A percentile compares a stretch with the other conserved stretches of the same genome.
phyloP scores from a whole-genome alignment of 2,113 vertebrate genomes.

The Epinephelus cyanopodus region DNA sequence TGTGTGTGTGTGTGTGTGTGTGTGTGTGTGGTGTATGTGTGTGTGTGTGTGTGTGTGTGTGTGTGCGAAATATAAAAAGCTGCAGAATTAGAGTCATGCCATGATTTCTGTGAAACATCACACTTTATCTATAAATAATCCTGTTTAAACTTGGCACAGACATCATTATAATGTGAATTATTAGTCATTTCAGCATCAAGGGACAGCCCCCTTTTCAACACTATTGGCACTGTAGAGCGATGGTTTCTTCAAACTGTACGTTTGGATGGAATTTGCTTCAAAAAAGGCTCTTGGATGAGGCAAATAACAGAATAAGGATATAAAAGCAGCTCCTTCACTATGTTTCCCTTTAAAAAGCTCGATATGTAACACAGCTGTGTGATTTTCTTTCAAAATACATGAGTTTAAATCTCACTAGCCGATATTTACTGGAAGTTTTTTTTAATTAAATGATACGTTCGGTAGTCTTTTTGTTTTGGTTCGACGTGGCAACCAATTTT shows the following conservation, averaged over 20 bases:
- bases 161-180: neutral
- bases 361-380: no score
- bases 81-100: neutral
- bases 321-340: neutral
- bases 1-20: no score
- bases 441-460: no score
- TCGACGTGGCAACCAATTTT: neutral
- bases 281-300: neutral
- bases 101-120: neutral
- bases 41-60: neutral
- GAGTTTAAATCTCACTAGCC: neutral
- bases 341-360: no score
- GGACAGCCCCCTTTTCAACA: neutral
- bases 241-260: neutral
- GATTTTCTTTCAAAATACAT: neutral
- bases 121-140: slow-evolving; percentile 2
- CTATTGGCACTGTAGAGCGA: neutral
- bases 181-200: neutral
- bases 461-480: slow-evolving; percentile 11
- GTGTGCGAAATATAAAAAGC: neutral
- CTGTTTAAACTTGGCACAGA: slow-evolving; percentile 1
- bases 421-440: neutral
- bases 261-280: neutral
- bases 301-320: neutral
- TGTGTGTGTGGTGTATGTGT: rapidly evolving